Base-by-base conservation (phyloP, 1,140 invertebrate species). In the Drosophila novamexicana region DNA sequence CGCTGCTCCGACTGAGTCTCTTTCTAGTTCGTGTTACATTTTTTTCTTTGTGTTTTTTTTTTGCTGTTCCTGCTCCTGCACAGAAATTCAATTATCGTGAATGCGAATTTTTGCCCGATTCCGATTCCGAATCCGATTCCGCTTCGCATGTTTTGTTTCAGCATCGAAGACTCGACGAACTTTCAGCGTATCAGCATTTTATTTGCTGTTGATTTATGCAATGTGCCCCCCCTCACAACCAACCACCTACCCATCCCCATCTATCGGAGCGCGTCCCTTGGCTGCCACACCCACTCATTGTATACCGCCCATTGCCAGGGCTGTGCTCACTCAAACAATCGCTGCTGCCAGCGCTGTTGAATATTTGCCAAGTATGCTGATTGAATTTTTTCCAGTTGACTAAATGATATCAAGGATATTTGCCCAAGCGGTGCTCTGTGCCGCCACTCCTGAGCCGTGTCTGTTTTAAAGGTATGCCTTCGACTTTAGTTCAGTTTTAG, bases 371-470 rank as follows among this genome's bases (percentile, higher is more conserved):
- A 90, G 90, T 90, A 91, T 91, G 82, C 90, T 91, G 90, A 91
- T 91, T 91, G 90, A 91, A 91, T 91, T 91, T 90, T 91, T 91
- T 91, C 90, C 90, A 89, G 83, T 91, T 91, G 90, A 91, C 90
- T 91, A 91, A 91, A 91, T 91, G 90, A 90, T 91, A 91, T 91
- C 90, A 91, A 91, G 90, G 90, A 91, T 91, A 91, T 91, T 91
- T 91, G 80, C 86, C 72, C 59, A 72, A 61, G 57, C 77, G 70
- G 76, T 64, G 67, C 64, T 47, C 65, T 42, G 47, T 56, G 47
- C 40, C 56, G 61, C 57, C 70, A 79, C 70, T 79, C 50, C 81
- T 63, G 73, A 29, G 53, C 77, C 63, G 67, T 44, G 32, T 32
- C 42, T 29, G 16, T 68, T 83, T 83, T 45, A 82, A 82, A 62